phyloP scores from a whole-genome alignment of 2,113 vertebrate genomes.

The Psettodes erumei region DNA sequence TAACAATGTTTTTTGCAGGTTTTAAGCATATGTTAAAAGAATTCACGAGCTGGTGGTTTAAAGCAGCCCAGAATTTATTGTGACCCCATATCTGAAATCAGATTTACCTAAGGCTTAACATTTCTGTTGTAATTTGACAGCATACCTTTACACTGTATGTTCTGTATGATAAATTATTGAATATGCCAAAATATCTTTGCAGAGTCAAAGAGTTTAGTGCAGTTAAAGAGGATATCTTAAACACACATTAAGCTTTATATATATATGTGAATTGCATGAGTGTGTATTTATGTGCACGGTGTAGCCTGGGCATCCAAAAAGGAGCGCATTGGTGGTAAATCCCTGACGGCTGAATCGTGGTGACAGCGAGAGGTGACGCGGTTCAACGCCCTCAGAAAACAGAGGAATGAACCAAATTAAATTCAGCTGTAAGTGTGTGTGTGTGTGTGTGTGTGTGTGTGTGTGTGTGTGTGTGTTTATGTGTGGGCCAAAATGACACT shows the following conservation, averaged over 20 bases:
- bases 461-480: slow-evolving; percentile 6
- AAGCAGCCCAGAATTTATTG: neutral
- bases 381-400: slow-evolving; percentile 60
- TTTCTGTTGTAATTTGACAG: neutral
- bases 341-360: slow-evolving; percentile 26
- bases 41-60: too few relatives aligned
- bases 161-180: neutral
- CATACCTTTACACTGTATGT: neutral
- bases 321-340: slow-evolving; percentile 40
- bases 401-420: slow-evolving; percentile 61
- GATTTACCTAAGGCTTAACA: too few relatives aligned
- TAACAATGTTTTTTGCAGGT: neutral
- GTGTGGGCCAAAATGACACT: slow-evolving; percentile 40
- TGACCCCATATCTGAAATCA: neutral
- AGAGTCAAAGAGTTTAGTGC: too few relatives aligned
- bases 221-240: neutral
- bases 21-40: too few relatives aligned
- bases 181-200: neutral
- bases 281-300: neutral
- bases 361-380: slow-evolving; percentile 53
- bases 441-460: slow-evolving; percentile 16
- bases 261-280: neutral
- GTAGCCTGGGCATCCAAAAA: neutral
- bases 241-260: neutral
- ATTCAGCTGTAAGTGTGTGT: slow-evolving; percentile 52